Percentiles rank a stretch among this genome's conserved stretches.
Conservation (phyloP, 2,113 vertebrate species). For the Dasypus novemcinctus region DNA sequence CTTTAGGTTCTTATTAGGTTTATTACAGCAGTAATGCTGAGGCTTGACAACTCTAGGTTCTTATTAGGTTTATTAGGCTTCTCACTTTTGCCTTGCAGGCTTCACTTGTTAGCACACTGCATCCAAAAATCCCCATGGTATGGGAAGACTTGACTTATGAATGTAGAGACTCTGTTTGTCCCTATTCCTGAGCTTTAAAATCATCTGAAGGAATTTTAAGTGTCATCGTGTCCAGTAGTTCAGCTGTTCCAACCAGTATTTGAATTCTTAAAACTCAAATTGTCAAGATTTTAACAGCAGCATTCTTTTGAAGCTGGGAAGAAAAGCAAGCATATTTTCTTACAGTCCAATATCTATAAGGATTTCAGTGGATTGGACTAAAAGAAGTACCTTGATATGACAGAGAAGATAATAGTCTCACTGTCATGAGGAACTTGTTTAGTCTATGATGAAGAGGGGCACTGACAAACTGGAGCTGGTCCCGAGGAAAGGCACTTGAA, state of each 20-base stretch:
- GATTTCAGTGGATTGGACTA: neutral
- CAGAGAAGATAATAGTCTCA: neutral
- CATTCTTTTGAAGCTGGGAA: slow-evolving; percentile 1
- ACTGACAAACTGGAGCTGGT: neutral
- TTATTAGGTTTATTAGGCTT: neutral
- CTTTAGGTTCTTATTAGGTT: neutral
- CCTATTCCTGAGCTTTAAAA: neutral
- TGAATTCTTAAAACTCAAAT: slow-evolving; percentile 19
- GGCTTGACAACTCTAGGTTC: neutral
- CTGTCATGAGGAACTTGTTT: neutral
- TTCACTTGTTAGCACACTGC: slow-evolving; percentile 14
- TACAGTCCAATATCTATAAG: neutral
- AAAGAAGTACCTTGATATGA: neutral
- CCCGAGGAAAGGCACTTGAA: neutral
- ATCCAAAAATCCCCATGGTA: neutral
- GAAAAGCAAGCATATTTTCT: slow-evolving; percentile 13
- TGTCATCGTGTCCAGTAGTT: neutral
- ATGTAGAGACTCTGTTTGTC: neutral
- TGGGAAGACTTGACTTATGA: neutral
- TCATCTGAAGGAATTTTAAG: neutral
- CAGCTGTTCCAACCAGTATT: neutral
- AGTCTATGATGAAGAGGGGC: neutral
- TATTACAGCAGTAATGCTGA: neutral
- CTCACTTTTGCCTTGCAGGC: neutral
- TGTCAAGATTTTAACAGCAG: neutral